Conservation (phyloP, 2,797 vertebrate species). For the Ambastaia sidthimunki region DNA sequence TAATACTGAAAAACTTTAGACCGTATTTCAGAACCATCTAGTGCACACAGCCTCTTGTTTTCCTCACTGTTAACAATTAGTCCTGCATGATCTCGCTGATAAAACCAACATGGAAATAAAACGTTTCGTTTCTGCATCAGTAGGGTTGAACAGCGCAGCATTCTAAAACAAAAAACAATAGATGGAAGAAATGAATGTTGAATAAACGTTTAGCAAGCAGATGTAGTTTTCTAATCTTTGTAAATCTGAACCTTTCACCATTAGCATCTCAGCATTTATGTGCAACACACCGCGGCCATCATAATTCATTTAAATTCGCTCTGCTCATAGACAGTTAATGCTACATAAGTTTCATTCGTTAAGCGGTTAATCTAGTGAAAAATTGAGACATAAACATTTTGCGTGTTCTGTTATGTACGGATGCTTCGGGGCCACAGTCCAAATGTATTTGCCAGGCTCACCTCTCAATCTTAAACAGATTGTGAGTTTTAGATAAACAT, state of each 20-base stretch:
- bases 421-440: background rate
- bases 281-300: background rate
- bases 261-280: background rate
- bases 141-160: background rate
- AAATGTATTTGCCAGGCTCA: constrained; percentile 21
- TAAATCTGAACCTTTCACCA: constrained; percentile 4
- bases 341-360: constrained; percentile 3
- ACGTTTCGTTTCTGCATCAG: constrained; percentile 15
- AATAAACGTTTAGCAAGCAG: background rate
- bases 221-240: background rate
- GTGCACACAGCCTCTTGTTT: constrained; percentile 1
- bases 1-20: background rate
- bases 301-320: background rate
- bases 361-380: constrained; percentile 22
- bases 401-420: background rate
- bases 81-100: constrained; percentile 24
- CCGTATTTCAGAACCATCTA: background rate
- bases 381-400: constrained; percentile 3
- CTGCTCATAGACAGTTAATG: constrained; percentile 15
- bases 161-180: constrained; percentile 3
- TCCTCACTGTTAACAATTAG: constrained; percentile 20
- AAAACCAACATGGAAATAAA: constrained; percentile 21
- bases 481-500: background rate
- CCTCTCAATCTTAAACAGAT: constrained; percentile 17
- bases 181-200: background rate